phyloP scores from a whole-genome alignment of 2,888 invertebrate genomes.

The Eledona agricola region DNA sequence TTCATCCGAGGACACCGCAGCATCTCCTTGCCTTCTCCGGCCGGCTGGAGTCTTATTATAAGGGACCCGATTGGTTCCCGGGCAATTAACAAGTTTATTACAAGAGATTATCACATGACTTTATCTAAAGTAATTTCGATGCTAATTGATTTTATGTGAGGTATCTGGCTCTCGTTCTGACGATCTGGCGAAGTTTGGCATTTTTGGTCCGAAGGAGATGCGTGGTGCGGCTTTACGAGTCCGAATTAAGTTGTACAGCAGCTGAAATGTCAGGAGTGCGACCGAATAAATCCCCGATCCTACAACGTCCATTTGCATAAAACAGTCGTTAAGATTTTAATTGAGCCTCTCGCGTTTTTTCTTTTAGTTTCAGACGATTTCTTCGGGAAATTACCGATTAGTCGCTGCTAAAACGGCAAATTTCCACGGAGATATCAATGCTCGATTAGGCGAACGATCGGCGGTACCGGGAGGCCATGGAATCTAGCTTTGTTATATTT shows the following conservation, averaged over 20 bases:
- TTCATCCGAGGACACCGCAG: slow-evolving; percentile 5
- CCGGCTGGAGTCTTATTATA: slow-evolving; percentile 53
- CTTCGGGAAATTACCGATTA: no score
- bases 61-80: slow-evolving; percentile 57
- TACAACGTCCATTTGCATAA: slow-evolving; percentile 52
- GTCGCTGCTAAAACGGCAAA: no score
- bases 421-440: no score
- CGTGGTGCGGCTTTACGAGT: no score
- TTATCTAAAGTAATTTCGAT: slow-evolving; percentile 60
- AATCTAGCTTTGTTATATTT: no score
- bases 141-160: slow-evolving; percentile 60
- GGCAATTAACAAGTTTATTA: slow-evolving; percentile 62
- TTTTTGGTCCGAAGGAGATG: no score
- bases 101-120: slow-evolving; percentile 60
- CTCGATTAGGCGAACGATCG: no score
- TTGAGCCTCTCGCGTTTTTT: slow-evolving; percentile 51
- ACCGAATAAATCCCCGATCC: slow-evolving; percentile 49
- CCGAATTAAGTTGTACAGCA: slow-evolving; percentile 17
- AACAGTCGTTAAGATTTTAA: slow-evolving; percentile 56
- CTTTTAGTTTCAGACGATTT: no score
- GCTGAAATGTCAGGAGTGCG: slow-evolving; percentile 1
- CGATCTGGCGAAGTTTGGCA: no score
- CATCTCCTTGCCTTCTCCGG: slow-evolving; percentile 27
- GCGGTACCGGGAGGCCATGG: no score
- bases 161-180: slow-evolving; percentile 36